Evolutionary conservation across 1,140 invertebrate genomes (phyloP).

Genomic region (Rhizoglyphus robini): DNA sequence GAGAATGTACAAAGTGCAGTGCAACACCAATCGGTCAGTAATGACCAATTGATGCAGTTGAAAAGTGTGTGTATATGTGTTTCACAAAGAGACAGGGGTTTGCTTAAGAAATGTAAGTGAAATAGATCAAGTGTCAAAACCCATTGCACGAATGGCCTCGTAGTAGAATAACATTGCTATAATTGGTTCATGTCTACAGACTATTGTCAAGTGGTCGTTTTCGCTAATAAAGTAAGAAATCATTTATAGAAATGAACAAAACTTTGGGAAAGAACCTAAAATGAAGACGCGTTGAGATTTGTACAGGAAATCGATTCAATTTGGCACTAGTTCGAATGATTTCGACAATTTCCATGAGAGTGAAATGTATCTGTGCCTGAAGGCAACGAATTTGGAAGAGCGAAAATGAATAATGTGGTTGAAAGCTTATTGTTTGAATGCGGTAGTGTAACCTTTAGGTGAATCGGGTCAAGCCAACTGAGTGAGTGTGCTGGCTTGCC

Average conservation of each 20-base stretch:
- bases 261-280: neutral
- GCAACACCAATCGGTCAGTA: too few species aligned
- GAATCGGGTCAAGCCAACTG: neutral
- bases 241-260: neutral
- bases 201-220: neutral
- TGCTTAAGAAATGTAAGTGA: too few species aligned
- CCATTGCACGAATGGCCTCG: constrained; percentile 13
- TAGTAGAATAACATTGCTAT: neutral
- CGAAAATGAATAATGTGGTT: neutral
- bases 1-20: too few species aligned
- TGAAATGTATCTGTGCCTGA: neutral
- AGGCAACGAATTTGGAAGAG: neutral
- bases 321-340: too few species aligned
- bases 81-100: too few species aligned
- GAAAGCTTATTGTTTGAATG: neutral
- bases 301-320: neutral
- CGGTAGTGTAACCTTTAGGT: neutral
- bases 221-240: neutral
- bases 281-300: neutral
- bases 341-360: too few species aligned
- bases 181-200: neutral
- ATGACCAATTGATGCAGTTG: too few species aligned
- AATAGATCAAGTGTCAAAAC: neutral
- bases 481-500: neutral
- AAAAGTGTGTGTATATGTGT: too few species aligned